Base-by-base conservation (phyloP, 2,888 invertebrate species). In the Yponomeuta sedellus region DNA sequence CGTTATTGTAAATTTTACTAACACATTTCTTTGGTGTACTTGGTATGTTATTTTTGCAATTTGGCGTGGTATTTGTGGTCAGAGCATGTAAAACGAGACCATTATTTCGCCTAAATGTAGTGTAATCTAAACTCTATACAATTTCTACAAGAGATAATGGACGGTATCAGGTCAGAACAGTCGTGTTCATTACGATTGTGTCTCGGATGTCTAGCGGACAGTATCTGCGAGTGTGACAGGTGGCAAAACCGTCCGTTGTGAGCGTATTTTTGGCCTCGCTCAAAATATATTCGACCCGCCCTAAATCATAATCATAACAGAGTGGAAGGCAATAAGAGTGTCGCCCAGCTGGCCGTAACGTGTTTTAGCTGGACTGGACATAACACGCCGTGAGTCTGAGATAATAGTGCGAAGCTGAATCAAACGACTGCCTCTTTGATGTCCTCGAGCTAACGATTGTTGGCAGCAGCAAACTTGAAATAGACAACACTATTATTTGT, bases 11-110 rank as follows among this genome's bases (percentile, higher is more conserved):
- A 6, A 5, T 34, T 34, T 6, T 8, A 34, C 34, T 34, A 8
- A 8, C 34, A 34, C 44, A 16, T 52, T 52, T 52, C 44, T 52
- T 52, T 16, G 16, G 4, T 52, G 44, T 52, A 52, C 44, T 16
- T 52, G 44, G 44, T 12, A 52, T 52, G 44, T 52, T 40, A 62
- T 62, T 62, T 62, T 39, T 62, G 62, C 20, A 62, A 62, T 62
- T 62, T 62, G 12, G 19, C 28, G 62, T 19, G 25, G 59, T 59
- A 52, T 52, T 52, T 52, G 44, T 52, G 44, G 44, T 52, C 16
- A 52, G 44, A 52, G 44, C 44, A 52, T 52, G 44, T 52, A 52
- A 52, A 52, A 1, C 44, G 3, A 52, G 44, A 16, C 12, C 16
- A 52, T 52, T 52, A 52, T 52, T 52, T 16, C 44, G 44, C 44